Evolutionary conservation across 2,797 vertebrate genomes (phyloP).

Genomic region (Pempheris klunzingeri): DNA sequence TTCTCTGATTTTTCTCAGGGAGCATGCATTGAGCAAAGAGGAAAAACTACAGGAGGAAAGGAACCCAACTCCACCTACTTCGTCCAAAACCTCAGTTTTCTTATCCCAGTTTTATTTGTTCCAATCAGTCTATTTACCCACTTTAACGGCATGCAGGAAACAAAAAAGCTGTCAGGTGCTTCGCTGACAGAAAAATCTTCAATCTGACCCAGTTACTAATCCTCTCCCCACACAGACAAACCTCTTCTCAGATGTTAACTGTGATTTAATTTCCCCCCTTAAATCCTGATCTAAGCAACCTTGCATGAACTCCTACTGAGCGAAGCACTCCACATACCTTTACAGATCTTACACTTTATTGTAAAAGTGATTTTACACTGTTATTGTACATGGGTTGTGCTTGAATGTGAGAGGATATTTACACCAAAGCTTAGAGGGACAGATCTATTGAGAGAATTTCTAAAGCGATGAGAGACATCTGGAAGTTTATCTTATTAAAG

Average conservation of each 20-base stretch:
- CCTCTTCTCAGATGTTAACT: constrained; percentile 38
- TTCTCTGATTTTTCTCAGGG: constrained; percentile 71
- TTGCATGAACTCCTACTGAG: constrained; percentile 38
- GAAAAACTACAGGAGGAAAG: constrained; percentile 27
- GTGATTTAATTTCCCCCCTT: constrained; percentile 21
- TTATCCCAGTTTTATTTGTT: constrained; percentile 20
- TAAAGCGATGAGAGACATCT: constrained; percentile 34
- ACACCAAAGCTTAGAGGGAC: constrained; percentile 76
- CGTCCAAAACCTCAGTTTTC: constrained; percentile 8
- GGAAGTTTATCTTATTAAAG: constrained; percentile 36
- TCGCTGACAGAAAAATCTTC: constrained; percentile 11
- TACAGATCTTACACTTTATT: constrained; percentile 45
- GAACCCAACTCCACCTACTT: background rate
- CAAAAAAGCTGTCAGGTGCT: constrained; percentile 3
- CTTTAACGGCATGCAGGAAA: background rate
- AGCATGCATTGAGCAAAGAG: constrained; percentile 33
- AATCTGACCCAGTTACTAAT: constrained; percentile 17
- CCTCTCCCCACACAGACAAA: background rate
- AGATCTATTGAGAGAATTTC: constrained; percentile 36
- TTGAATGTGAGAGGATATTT: constrained; percentile 69
- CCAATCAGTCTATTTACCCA: constrained; percentile 6
- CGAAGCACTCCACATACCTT: constrained; percentile 20
- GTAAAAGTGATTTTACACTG: constrained; percentile 28
- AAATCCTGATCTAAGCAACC: constrained; percentile 18
- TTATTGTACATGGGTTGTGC: constrained; percentile 33